These are phyloP conservation scores for Frankliniella intonsa DNA, from an alignment of 2,888 invertebrate species.

Conservation along the genomic window DNA sequence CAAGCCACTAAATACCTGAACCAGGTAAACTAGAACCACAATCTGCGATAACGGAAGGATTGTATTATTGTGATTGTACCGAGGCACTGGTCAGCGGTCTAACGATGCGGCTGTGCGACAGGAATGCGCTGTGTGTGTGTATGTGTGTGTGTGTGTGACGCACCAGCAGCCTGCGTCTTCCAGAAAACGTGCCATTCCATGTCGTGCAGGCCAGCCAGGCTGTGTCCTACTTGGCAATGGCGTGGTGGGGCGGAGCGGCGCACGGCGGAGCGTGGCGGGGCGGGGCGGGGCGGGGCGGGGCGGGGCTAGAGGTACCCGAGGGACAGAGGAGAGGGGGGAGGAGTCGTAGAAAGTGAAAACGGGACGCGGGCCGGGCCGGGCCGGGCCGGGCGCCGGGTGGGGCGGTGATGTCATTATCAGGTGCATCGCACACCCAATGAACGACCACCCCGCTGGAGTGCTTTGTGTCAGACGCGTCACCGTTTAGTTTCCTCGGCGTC, in stretches of 20 bases:
- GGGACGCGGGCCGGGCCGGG: background rate
- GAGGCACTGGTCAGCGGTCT: too few species aligned
- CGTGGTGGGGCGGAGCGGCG: background rate
- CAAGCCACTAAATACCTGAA: too few species aligned
- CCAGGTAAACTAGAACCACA: too few species aligned
- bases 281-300: background rate
- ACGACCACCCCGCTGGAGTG: too few species aligned
- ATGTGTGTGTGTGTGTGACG: conserved; percentile 17
- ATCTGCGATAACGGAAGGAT: too few species aligned
- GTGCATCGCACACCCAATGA: too few species aligned
- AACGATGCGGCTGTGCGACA: too few species aligned
- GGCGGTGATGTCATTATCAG: too few species aligned
- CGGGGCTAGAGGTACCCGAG: background rate
- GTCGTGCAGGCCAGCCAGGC: background rate
- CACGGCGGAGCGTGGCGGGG: background rate
- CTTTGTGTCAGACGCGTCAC: too few species aligned
- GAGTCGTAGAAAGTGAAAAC: conserved; percentile 14
- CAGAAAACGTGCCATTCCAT: conserved; percentile 18
- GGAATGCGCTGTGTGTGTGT: background rate
- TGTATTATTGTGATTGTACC: too few species aligned
- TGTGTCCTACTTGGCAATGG: conserved; percentile 11
- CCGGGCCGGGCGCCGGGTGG: background rate
- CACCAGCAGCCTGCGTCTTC: background rate
- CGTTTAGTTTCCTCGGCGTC: too few species aligned
- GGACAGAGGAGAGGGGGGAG: background rate